Conservation (phyloP, 2,888 invertebrate species). For the Ditylenchus weischeri region DNA sequence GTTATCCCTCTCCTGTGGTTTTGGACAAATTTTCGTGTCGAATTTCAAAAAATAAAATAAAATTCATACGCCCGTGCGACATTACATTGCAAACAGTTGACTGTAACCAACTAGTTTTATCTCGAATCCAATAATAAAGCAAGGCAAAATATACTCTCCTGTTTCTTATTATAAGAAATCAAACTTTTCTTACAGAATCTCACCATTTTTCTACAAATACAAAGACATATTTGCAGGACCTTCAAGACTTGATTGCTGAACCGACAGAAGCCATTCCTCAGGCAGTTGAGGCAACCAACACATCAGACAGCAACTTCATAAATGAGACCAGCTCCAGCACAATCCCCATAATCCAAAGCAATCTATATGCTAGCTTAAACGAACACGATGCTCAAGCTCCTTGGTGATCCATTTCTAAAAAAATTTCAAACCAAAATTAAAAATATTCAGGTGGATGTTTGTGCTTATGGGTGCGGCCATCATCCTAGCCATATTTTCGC, state of each 20-base stretch:
- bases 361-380: neutral
- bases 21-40: no score
- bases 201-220: no score
- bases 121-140: no score
- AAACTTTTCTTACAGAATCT: no score
- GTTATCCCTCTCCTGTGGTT: no score
- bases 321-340: conserved; percentile 8
- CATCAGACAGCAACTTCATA: neutral
- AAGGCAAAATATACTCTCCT: no score
- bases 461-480: conserved; percentile 29
- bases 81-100: no score
- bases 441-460: conserved; percentile 32
- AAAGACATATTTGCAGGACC: neutral
- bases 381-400: neutral
- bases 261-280: neutral
- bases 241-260: conserved; percentile 9
- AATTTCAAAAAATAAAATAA: no score
- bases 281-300: neutral
- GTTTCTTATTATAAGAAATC: no score
- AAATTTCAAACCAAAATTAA: conserved; percentile 1
- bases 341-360: neutral
- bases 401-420: neutral
- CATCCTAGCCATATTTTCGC: conserved; percentile 26
- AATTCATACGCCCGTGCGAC: no score
- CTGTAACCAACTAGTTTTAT: no score